Base-by-base conservation (phyloP, 2,113 vertebrate species). In the Ammospiza caudacuta region DNA sequence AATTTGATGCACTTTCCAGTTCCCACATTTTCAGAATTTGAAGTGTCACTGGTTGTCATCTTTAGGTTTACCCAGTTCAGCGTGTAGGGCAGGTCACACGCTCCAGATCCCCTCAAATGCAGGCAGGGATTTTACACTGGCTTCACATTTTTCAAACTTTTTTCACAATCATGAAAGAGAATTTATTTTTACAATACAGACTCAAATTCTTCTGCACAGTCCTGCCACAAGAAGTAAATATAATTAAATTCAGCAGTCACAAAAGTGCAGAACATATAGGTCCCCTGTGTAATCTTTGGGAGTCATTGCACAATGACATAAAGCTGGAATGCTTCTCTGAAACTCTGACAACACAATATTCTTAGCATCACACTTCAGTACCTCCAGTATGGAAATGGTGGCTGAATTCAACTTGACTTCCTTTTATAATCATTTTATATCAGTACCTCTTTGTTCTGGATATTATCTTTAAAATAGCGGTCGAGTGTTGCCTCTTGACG, bases 321-420 rank as follows among this genome's bases (percentile, higher is more conserved):
- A 6, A 77, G 51, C 64, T 81, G 64, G 72, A 75, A 86, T 63
- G 39, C 67, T 84, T 80, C 85, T 87, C 59, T 86, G 63, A 74
- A 83, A 67, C 75, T 92, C 91, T 61, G 52, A 69, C 33, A 86
- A 63, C 15, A 83, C 70, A 92, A 73, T 55, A 88, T 63, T 79
- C 87, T 91, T 63, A 87, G 72, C 88, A 91, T 16, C 85, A 92
- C 35, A 80, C 44, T 93, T 86, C 21, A 57, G 29, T 20, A 55
- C 44, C 79, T 90, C 83, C 87, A 77, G 43, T 27, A 80, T 9
- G 27, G 75, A 77, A 88, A 95, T 37, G 75, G 88, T 75, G 94
- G 93, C 83, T 96, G 95, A 94, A 94, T 96, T 96, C 93, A 90
- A 80, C 85, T 88, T 57, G 39, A 83, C 73, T 92, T 93, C 76